Conservation (phyloP, 1,140 invertebrate genomes). For the Drosophila lowei region DNA sequence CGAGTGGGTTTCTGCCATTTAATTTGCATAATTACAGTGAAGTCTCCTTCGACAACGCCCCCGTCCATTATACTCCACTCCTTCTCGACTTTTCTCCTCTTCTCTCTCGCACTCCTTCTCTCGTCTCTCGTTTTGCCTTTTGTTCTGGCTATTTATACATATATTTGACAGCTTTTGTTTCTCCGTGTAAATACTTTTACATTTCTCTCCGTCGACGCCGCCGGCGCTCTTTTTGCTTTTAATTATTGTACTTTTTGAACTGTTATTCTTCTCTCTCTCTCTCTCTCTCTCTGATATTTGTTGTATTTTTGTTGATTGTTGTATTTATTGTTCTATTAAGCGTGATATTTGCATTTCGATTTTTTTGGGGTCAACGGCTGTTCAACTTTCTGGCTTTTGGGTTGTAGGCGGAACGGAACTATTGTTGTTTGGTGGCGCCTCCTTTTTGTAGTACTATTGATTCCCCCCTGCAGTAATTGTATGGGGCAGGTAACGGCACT, state of each 20-base stretch:
- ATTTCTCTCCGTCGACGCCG: constrained; percentile 21
- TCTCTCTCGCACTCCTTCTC: neutral
- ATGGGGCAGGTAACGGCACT: neutral
- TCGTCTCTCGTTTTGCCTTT: constrained; percentile 4
- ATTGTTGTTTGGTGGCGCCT: constrained; percentile 28
- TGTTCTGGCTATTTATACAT: constrained; percentile 48
- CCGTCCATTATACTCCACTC: neutral
- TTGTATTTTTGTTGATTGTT: constrained; percentile 14
- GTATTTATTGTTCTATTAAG: constrained; percentile 38
- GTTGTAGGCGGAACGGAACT: constrained; percentile 11
- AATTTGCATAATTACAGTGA: constrained; percentile 71
- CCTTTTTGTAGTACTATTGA: constrained; percentile 31
- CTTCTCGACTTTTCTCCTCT: neutral
- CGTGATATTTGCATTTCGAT: constrained; percentile 32
- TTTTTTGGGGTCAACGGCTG: constrained; percentile 56
- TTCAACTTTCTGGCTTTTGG: constrained; percentile 37
- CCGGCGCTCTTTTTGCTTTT: constrained; percentile 44
- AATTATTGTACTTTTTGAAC: constrained; percentile 31
- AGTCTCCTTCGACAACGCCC: neutral
- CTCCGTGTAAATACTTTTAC: constrained; percentile 27
- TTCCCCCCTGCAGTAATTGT: constrained; percentile 1
- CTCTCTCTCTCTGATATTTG: constrained; percentile 1
- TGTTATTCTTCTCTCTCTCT: too few relatives aligned
- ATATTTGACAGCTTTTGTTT: constrained; percentile 43
- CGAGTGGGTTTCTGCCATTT: constrained; percentile 38